phyloP scores from a whole-genome alignment of 2,888 invertebrate species.

The Pandemis corylana region DNA sequence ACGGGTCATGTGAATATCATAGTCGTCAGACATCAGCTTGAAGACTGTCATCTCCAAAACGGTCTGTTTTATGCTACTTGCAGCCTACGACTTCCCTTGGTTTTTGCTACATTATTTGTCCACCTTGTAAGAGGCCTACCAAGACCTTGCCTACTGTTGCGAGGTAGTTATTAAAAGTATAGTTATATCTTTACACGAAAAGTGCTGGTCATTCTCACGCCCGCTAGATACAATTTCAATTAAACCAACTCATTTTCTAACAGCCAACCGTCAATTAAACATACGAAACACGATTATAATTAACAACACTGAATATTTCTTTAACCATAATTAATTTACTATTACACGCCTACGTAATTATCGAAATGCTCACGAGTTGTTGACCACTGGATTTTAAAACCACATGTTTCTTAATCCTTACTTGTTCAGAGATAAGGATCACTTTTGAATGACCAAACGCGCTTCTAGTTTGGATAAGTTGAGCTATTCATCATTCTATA shows the following conservation, averaged over 20 bases:
- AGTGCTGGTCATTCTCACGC: slow-evolving; percentile 10
- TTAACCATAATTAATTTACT: slow-evolving; percentile 62
- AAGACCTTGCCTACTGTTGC: too few relatives aligned
- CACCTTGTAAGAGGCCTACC: too few relatives aligned
- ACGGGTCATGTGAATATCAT: too few relatives aligned
- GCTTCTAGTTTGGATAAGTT: slow-evolving; percentile 23
- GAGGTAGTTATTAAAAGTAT: not conserved
- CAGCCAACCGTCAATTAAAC: slow-evolving; percentile 26
- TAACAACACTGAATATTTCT: slow-evolving; percentile 62
- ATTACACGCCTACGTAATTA: slow-evolving; percentile 59
- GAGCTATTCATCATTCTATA: slow-evolving; percentile 68
- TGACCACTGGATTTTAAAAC: slow-evolving; percentile 23
- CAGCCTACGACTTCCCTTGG: too few relatives aligned
- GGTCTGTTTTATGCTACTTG: too few relatives aligned
- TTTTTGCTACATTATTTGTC: too few relatives aligned
- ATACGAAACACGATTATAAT: slow-evolving; percentile 53
- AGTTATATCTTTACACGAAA: not conserved
- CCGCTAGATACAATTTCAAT: slow-evolving; percentile 33
- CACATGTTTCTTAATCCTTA: not conserved
- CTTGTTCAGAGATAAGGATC: slow-evolving; percentile 1
- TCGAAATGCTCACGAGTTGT: slow-evolving; percentile 32
- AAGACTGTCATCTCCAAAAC: too few relatives aligned
- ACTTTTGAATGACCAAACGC: not conserved
- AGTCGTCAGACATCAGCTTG: too few relatives aligned
- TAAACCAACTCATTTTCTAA: slow-evolving; percentile 31